Conservation (phyloP, 2,113 vertebrate genomes). For the Tiliqua scincoides region DNA sequence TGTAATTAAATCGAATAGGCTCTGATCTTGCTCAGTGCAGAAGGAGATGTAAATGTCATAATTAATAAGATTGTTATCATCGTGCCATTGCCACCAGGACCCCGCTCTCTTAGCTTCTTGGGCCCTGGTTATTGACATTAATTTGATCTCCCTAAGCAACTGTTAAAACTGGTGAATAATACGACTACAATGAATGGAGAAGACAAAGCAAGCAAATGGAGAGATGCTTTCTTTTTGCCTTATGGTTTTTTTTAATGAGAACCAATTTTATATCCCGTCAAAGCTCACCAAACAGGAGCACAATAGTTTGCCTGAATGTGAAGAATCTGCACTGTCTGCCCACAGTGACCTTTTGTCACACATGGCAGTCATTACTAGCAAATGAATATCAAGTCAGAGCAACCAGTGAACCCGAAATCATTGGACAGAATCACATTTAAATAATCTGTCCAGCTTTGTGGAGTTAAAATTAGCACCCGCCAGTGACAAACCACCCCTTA, state of each 20-base stretch:
- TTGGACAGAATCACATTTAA: background rate
- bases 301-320: background rate
- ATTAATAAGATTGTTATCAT: background rate
- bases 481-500: background rate
- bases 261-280: rapidly evolving
- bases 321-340: background rate
- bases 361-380: no score
- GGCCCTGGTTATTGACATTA: background rate
- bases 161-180: background rate
- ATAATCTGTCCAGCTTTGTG: background rate
- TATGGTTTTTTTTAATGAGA: background rate
- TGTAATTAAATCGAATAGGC: background rate
- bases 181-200: background rate
- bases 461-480: background rate
- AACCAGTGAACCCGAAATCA: background rate
- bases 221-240: background rate
- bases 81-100: background rate
- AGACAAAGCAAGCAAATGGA: background rate
- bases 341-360: background rate
- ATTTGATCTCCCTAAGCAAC: background rate
- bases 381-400: background rate
- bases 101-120: background rate
- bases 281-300: background rate
- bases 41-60: background rate
- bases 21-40: background rate